A percentile compares a stretch with the other conserved stretches of the same genome.
Evolutionary conservation across 2,888 invertebrate species (phyloP).

Genomic region (Serrognathus titanus): DNA sequence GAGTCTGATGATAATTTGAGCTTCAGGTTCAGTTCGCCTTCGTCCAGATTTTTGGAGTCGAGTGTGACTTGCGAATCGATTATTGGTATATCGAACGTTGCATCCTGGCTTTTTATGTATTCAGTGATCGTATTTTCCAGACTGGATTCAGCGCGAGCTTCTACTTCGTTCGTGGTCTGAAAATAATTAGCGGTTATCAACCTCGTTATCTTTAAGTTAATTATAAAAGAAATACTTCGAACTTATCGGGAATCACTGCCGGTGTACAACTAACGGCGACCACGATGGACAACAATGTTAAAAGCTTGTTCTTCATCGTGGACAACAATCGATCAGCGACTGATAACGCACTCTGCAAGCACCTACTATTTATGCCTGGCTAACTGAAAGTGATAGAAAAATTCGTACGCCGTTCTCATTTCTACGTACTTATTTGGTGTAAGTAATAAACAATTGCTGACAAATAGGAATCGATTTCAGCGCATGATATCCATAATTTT

Average conservation of each 20-base stretch:
- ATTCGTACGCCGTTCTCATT: conserved; percentile 11
- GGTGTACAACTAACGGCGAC: conserved; percentile 40
- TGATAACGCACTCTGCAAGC: conserved; percentile 9
- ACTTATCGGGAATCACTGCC: neutral
- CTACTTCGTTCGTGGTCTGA: conserved; percentile 50
- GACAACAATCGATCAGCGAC: neutral
- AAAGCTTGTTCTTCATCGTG: too few species aligned
- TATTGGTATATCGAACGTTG: conserved; percentile 71
- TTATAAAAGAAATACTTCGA: neutral
- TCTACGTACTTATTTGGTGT: conserved; percentile 15
- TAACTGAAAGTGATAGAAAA: conserved; percentile 17
- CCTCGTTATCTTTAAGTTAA: neutral
- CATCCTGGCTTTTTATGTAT: conserved; percentile 72
- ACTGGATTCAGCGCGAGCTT: conserved; percentile 54
- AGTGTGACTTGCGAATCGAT: conserved; percentile 70
- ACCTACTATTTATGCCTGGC: conserved; percentile 16
- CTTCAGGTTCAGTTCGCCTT: conserved; percentile 70
- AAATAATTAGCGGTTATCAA: conserved; percentile 10
- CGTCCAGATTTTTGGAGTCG: conserved; percentile 71
- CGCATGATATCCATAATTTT: too few species aligned
- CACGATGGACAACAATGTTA: conserved; percentile 37
- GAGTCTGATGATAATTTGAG: conserved; percentile 55
- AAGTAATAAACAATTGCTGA: neutral
- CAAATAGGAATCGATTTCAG: neutral
- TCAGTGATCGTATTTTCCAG: conserved; percentile 66